Percentiles rank a stretch among this genome's conserved stretches.
phyloP scores from a whole-genome alignment of 1,140 invertebrate genomes.

The Anthonomus grandis region DNA sequence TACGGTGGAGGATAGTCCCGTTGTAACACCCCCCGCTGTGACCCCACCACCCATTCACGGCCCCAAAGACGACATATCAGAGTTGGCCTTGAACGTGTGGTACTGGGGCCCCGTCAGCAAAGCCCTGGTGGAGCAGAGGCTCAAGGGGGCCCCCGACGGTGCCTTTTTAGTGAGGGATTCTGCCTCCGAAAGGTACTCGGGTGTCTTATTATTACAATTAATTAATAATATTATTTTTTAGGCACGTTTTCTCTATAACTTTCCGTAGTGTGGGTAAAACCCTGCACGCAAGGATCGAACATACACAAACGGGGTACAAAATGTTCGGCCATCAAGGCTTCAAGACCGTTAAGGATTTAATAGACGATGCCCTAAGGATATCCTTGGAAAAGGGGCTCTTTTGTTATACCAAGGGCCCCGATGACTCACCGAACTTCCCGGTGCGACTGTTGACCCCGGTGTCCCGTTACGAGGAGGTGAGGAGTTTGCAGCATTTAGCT shows the following conservation, averaged over 20 bases:
- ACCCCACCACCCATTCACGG: slow-evolving; percentile 10
- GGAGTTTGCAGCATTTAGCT: slow-evolving; percentile 72
- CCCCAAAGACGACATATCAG: slow-evolving; percentile 34
- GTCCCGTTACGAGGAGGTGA: slow-evolving; percentile 70
- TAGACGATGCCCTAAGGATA: slow-evolving; percentile 63
- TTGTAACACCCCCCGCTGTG: too few species aligned
- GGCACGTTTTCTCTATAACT: slow-evolving; percentile 61
- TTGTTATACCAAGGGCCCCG: slow-evolving; percentile 62
- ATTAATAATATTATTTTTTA: slow-evolving; percentile 10
- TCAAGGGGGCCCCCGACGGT: slow-evolving; percentile 70
- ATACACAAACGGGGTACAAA: slow-evolving; percentile 59
- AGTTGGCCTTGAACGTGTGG: slow-evolving; percentile 46
- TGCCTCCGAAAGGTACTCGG: slow-evolving; percentile 58
- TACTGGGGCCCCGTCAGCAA: slow-evolving; percentile 54
- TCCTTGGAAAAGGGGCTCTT: slow-evolving; percentile 65
- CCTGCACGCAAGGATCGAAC: slow-evolving; percentile 67
- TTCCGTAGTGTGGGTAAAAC: slow-evolving; percentile 73
- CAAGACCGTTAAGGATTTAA: slow-evolving; percentile 62
- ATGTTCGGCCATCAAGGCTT: slow-evolving; percentile 59
- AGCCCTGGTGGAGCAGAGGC: slow-evolving; percentile 49
- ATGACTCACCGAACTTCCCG: slow-evolving; percentile 62
- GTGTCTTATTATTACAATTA: neutral
- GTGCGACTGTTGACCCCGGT: slow-evolving; percentile 73
- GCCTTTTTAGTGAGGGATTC: slow-evolving; percentile 77
- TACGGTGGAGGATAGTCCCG: too few species aligned